Conservation (phyloP, 2,888 invertebrate species). For the Adelognathus sp. region DNA sequence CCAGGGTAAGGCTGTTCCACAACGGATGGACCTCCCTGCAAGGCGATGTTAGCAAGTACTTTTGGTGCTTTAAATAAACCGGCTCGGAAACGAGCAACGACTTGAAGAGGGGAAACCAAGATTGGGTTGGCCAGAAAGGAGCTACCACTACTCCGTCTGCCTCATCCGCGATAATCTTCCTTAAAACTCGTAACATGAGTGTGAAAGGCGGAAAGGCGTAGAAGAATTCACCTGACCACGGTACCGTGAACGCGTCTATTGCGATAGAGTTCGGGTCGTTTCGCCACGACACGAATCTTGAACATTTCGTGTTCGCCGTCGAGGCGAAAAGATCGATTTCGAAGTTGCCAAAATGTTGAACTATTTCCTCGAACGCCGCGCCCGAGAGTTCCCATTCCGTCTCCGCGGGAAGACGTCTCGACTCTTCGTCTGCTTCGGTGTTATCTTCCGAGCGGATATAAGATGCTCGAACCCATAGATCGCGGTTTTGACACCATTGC, state of each 20-base stretch:
- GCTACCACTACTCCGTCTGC: conserved; percentile 20
- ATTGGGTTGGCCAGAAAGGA: conserved; percentile 8
- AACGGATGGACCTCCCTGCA: neutral
- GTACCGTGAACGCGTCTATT: conserved; percentile 18
- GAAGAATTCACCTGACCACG: neutral
- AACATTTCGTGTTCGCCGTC: conserved; percentile 2
- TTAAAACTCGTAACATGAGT: neutral
- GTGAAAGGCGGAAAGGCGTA: conserved; percentile 36
- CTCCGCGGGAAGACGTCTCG: neutral
- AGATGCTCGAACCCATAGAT: conserved; percentile 37
- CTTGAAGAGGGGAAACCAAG: conserved; percentile 26
- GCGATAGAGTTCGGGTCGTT: neutral
- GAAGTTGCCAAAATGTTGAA: neutral
- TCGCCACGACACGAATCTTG: neutral
- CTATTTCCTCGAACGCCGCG: neutral
- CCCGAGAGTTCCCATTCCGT: neutral
- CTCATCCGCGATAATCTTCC: conserved; percentile 25
- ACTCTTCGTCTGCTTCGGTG: neutral
- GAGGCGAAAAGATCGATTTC: conserved; percentile 21
- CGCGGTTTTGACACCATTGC: conserved; percentile 34
- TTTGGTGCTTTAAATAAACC: neutral
- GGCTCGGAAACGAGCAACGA: neutral
- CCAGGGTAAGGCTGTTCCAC: conserved; percentile 3
- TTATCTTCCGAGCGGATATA: neutral
- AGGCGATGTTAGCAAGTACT: neutral